Percentiles rank a stretch among this genome's conserved stretches.
phyloP scores from a whole-genome alignment of 1,140 invertebrate genomes.

The Aphelinus certus region DNA sequence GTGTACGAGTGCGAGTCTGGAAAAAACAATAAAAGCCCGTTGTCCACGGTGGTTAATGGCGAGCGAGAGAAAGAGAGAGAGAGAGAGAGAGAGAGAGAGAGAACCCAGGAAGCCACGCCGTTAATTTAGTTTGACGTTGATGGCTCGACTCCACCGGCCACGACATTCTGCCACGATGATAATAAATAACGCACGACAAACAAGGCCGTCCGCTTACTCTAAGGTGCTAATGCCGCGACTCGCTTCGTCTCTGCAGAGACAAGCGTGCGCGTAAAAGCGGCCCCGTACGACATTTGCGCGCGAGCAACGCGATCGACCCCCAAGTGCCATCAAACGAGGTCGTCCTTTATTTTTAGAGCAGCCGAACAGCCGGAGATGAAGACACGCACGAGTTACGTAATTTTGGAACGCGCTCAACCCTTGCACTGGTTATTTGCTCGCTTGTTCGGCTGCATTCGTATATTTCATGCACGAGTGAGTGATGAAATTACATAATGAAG shows the following conservation, averaged over 20 bases:
- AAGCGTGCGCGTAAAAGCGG: slow-evolving; percentile 13
- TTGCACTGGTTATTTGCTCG: no score
- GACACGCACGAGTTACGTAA: background rate
- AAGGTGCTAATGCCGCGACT: slow-evolving; percentile 31
- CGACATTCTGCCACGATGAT: slow-evolving; percentile 46
- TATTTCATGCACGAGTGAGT: no score
- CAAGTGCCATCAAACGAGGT: slow-evolving; percentile 29
- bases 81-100: slow-evolving; percentile 15
- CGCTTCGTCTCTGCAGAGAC: background rate
- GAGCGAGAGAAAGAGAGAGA: background rate
- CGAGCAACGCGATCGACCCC: slow-evolving; percentile 28
- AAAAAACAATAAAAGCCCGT: slow-evolving; percentile 38
- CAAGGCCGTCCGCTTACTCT: slow-evolving; percentile 43
- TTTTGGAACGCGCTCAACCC: background rate
- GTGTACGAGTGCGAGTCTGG: background rate
- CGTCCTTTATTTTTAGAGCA: slow-evolving; percentile 37
- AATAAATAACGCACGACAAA: slow-evolving; percentile 57
- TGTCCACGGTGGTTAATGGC: background rate
- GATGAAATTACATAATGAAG: no score
- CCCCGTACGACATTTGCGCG: slow-evolving; percentile 13
- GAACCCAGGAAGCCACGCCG: slow-evolving; percentile 59
- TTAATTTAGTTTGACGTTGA: slow-evolving; percentile 62
- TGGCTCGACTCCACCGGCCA: slow-evolving; percentile 46
- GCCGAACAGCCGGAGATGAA: background rate
- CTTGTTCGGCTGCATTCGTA: no score